Evolutionary conservation across 92 coral and sea anemone species (phyloP).

Genomic region (Anthopleura xanthogrammica): DNA sequence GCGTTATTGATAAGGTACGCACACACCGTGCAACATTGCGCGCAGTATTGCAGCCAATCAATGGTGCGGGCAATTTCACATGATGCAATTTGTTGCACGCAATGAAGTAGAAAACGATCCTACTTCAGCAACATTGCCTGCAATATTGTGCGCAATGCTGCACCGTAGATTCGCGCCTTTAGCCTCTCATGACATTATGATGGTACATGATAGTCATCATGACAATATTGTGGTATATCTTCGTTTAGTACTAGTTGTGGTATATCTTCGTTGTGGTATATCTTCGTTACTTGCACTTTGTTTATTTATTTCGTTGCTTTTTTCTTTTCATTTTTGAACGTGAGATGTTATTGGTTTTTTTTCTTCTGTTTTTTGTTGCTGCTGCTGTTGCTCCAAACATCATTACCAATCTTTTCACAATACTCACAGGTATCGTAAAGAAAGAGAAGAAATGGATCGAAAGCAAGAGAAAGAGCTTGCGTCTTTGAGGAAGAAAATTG

Average conservation of each 20-base stretch:
- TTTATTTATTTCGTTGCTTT: not conserved
- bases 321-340: not conserved
- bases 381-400: not conserved
- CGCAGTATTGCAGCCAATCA: no score
- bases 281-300: not conserved
- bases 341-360: not conserved
- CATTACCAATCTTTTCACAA: not conserved
- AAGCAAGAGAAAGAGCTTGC: slow-evolving; percentile 73
- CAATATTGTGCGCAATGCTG: no score
- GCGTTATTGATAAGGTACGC: no score
- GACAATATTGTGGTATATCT: no score
- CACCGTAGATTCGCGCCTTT: not conserved
- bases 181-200: not conserved
- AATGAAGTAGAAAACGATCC: no score
- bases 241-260: no score
- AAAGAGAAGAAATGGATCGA: slow-evolving; percentile 74
- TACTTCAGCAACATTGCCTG: no score
- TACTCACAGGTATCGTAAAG: slow-evolving; percentile 76
- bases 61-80: no score
- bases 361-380: not conserved
- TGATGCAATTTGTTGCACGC: no score
- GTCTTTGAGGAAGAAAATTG: slow-evolving; percentile 65
- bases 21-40: no score
- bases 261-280: not conserved
- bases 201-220: not conserved